Evolutionary conservation across 1,140 invertebrate species (phyloP).

Genomic region (Danaus plexippus): DNA sequence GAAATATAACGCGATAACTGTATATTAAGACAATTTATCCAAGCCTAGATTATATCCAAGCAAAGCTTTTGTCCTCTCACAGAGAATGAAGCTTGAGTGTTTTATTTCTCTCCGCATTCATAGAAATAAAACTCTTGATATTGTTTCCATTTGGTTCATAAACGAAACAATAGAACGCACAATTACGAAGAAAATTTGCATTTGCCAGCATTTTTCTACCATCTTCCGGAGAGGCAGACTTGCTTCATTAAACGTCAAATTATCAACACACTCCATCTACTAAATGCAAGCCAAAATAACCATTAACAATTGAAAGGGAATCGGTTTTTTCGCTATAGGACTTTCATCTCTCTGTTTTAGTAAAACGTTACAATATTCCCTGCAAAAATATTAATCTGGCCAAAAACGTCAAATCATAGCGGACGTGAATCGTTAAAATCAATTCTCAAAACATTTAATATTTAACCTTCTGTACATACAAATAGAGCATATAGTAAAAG

Average conservation of each 20-base stretch:
- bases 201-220: constrained; percentile 58
- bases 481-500: too few species aligned
- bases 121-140: constrained; percentile 16
- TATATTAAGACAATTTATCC: constrained; percentile 9
- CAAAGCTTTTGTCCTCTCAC: constrained; percentile 12
- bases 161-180: constrained; percentile 61
- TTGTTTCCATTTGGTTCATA: constrained; percentile 45
- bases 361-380: constrained; percentile 36
- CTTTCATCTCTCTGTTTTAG: constrained; percentile 20
- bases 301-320: constrained; percentile 35
- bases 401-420: constrained; percentile 56
- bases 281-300: constrained; percentile 49
- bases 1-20: too few species aligned
- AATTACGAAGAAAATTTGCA: constrained; percentile 64
- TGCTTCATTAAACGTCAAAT: constrained; percentile 68
- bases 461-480: too few species aligned
- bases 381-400: constrained; percentile 22
- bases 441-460: too few species aligned
- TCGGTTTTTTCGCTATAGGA: constrained; percentile 17
- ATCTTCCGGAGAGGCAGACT: constrained; percentile 54
- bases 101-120: constrained; percentile 17
- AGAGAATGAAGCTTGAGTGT: constrained; percentile 13
- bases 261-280: constrained; percentile 54
- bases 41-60: constrained; percentile 7
- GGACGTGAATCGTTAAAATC: constrained; percentile 43